Percentiles rank a stretch among this genome's conserved stretches.
These are phyloP conservation scores for Coracopsis vasa DNA, from an alignment of 2,113 vertebrate genomes.

Conservation along the genomic window DNA sequence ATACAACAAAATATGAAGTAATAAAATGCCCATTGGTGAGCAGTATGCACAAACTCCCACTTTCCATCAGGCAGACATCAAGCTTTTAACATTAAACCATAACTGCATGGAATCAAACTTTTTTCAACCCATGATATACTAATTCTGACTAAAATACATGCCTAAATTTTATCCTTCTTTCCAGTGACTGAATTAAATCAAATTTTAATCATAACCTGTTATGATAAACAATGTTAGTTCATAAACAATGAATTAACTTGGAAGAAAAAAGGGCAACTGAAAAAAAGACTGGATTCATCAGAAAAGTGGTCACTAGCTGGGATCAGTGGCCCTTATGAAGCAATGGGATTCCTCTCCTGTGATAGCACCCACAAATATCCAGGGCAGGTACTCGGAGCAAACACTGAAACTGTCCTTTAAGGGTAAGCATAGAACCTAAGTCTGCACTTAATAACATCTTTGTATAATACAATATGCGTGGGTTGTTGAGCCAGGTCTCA, in stretches of 20 bases:
- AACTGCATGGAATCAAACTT: neutral
- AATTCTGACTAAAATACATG: neutral
- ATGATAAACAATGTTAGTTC: neutral
- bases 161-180: neutral
- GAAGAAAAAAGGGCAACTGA: neutral
- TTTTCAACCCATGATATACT: neutral
- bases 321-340: neutral
- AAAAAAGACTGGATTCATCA: neutral
- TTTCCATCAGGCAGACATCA: neutral
- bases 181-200: neutral
- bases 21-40: neutral
- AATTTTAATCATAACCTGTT: neutral
- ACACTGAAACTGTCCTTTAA: neutral
- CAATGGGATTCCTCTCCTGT: neutral
- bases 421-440: neutral
- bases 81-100: neutral
- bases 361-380: neutral
- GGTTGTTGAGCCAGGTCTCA: neutral
- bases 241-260: neutral
- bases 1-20: neutral
- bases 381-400: neutral
- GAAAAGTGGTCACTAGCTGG: neutral
- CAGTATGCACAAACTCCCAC: neutral
- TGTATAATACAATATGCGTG: fast-evolving
- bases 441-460: neutral